These are phyloP conservation scores for Scaptomyza hsui DNA, from an alignment of 1,140 invertebrate genomes.

Conservation along the genomic window DNA sequence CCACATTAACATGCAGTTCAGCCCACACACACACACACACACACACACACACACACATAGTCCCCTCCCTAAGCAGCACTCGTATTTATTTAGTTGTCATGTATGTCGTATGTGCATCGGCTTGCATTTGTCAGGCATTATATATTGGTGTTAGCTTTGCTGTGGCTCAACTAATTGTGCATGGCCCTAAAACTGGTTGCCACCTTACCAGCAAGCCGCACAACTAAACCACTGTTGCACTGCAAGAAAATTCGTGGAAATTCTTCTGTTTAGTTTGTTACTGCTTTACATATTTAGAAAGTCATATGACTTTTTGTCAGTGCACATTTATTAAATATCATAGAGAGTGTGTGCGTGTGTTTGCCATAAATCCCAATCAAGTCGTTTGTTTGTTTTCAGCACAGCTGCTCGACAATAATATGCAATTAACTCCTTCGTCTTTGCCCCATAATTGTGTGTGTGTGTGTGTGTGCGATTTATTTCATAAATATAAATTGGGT, in stretches of 20 bases:
- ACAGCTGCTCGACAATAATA: conserved; percentile 43
- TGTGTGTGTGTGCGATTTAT: conserved; percentile 40
- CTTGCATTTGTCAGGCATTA: conserved; percentile 57
- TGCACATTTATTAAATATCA: conserved; percentile 33
- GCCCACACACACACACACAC: background rate
- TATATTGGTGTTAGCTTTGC: conserved; percentile 64
- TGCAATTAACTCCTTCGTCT: conserved; percentile 63
- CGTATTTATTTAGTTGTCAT: conserved; percentile 50
- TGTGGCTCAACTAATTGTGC: conserved; percentile 78
- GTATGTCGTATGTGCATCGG: conserved; percentile 29
- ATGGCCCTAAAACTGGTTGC: conserved; percentile 10
- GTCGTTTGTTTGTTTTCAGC: conserved; percentile 47
- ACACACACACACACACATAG: background rate
- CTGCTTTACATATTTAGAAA: too few relatives aligned
- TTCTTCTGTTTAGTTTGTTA: too few relatives aligned
- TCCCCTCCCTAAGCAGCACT: background rate
- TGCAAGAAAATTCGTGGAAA: too few relatives aligned
- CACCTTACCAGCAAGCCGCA: background rate
- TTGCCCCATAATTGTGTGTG: too few relatives aligned
- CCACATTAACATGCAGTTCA: conserved; percentile 33
- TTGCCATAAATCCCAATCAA: conserved; percentile 68
- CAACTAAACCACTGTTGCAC: too few relatives aligned
- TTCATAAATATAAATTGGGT: conserved; percentile 25
- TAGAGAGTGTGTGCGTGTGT: conserved; percentile 6
- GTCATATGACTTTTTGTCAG: too few relatives aligned